These are phyloP conservation scores for Nemotelus nigrinus DNA, from an alignment of 2,888 invertebrate species.

Conservation along the genomic window DNA sequence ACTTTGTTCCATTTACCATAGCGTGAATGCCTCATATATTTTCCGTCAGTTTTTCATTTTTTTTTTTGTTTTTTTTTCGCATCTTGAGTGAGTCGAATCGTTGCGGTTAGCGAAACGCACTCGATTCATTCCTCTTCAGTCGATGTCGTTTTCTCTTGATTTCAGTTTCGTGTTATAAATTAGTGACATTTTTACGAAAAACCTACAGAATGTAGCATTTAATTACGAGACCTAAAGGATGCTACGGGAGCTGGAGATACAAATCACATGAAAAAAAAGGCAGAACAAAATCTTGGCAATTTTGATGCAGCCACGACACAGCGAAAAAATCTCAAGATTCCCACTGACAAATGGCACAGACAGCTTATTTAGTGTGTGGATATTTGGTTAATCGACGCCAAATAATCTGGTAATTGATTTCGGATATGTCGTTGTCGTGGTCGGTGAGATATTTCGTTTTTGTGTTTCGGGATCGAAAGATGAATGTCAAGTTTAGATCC, in stretches of 20 bases:
- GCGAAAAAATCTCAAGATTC: conserved; percentile 36
- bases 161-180: conserved; percentile 43
- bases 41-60: conserved; percentile 10
- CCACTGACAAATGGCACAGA: conserved; percentile 63
- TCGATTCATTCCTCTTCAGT: conserved; percentile 9
- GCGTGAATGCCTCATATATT: conserved; percentile 47
- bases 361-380: conserved; percentile 64
- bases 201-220: conserved; percentile 23
- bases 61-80: conserved; percentile 24
- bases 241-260: not conserved
- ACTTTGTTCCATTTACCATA: conserved; percentile 48
- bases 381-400: conserved; percentile 45
- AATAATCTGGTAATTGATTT: conserved; percentile 43
- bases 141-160: not conserved
- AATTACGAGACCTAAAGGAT: conserved; percentile 20
- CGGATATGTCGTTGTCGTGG: not conserved
- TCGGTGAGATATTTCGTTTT: too few species aligned
- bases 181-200: conserved; percentile 36
- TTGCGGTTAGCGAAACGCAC: conserved; percentile 12
- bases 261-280: not conserved
- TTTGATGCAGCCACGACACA: not conserved
- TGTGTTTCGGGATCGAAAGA: too few species aligned
- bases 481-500: too few species aligned
- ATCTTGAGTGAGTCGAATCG: not conserved
- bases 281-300: not conserved